Base-by-base conservation (phyloP, 2,888 invertebrate species). In the Adela reaumurella region DNA sequence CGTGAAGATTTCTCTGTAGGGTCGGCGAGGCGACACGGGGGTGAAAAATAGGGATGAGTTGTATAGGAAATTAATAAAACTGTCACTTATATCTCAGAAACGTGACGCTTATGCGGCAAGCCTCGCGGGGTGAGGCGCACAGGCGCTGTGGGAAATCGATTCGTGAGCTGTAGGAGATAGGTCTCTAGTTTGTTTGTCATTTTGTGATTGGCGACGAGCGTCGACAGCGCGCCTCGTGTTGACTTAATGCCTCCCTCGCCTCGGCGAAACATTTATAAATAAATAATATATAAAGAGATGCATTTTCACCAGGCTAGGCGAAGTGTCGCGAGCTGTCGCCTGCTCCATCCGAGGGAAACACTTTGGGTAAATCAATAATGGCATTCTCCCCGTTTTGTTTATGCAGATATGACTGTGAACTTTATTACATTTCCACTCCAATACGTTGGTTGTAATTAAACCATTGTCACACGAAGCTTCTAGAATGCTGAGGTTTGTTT, bases 11-110 rank as follows among this genome's bases (percentile, higher is more conserved):
- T 3, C n/a, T 35, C 35, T 11, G n/a, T 14, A 14, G 35, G 14
- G 35, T 35, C n/a, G 35, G 35, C 6, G n/a, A 35, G 35, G 3
- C n/a, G n/a, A 35, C 6, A 35, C n/a, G 14, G 62, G 74, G 74
- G 74, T 73, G 72, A 67, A 68, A 70, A 70, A 68, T 63, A 62
- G 68, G 70, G 70, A 73, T 68, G 70, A 72, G 67, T 63, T 62
- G 66, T 70, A 69, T 68, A 81, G 79, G 81, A 85, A 86, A 86
- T 86, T 86, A 86, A 86, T 86, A 86, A 86, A 86, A 84, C 84
- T 85, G 86, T 86, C 86, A 85, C 83, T 85, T 83, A 81, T 82
- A 81, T 77, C 67, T 68, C 69, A 72, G 63, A 70, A 35, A 73
- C 50, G 69, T 73, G 74, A 71, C 70, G 63, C 65, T 19, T 43